A percentile compares a stretch with the other conserved stretches of the same genome.
phyloP scores from a whole-genome alignment of 2,113 vertebrate genomes.

The Ceratotherium simum region DNA sequence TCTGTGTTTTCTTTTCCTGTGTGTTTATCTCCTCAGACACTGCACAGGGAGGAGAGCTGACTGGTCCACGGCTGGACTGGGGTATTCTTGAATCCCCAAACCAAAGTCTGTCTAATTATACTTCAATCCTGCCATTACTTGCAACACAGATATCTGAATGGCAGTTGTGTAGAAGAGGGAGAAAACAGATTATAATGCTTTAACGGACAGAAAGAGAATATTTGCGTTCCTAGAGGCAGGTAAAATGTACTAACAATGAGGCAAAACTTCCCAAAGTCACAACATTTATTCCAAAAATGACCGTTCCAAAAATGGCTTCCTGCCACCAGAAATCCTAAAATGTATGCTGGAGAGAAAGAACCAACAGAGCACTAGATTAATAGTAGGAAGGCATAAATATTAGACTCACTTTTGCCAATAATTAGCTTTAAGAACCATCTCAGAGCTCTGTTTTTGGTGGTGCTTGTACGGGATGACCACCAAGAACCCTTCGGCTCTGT shows the following conservation, averaged over 20 bases:
- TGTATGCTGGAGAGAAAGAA: neutral
- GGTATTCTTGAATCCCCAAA: neutral
- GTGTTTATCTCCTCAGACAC: neutral
- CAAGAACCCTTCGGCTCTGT: neutral
- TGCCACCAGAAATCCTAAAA: neutral
- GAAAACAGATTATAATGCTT: neutral
- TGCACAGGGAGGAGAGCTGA: neutral
- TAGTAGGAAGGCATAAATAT: neutral
- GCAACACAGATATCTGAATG: neutral
- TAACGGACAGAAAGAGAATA: neutral
- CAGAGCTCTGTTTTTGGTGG: neutral
- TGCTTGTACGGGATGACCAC: neutral
- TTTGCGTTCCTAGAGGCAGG: neutral
- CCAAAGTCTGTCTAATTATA: neutral
- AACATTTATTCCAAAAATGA: constrained; percentile 16
- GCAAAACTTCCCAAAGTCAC: neutral
- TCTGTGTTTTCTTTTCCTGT: neutral
- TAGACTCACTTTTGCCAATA: neutral
- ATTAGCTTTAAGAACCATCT: neutral
- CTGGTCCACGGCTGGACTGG: neutral
- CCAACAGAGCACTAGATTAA: neutral
- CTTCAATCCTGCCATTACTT: neutral
- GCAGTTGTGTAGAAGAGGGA: neutral
- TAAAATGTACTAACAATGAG: neutral
- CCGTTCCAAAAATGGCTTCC: neutral